Percentiles rank a stretch among this genome's conserved stretches.
Conservation (phyloP, 2,113 vertebrate species). For the Melanotaenia duboulayi region DNA sequence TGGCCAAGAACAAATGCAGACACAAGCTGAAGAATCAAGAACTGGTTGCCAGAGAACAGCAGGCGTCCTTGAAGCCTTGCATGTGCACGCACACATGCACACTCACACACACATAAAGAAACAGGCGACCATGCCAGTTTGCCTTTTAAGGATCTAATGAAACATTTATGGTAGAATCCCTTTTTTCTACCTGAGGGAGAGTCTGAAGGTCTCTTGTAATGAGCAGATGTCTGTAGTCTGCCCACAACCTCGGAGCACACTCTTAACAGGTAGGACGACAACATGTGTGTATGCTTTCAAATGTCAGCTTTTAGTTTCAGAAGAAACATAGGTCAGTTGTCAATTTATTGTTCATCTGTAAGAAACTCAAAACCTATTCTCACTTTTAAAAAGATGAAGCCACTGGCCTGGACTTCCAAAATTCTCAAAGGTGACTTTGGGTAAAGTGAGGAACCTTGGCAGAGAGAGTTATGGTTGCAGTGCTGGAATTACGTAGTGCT, state of each 20-base stretch:
- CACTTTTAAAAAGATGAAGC: constrained; percentile 22
- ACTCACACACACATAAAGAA: neutral
- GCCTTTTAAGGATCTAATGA: constrained; percentile 75
- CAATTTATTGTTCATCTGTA: constrained; percentile 24
- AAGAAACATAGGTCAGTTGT: constrained; percentile 40
- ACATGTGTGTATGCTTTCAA: constrained; percentile 11
- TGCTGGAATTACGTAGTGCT: constrained; percentile 37
- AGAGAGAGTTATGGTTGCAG: constrained; percentile 53
- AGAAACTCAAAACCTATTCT: constrained; percentile 4
- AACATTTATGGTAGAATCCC: constrained; percentile 77
- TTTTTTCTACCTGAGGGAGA: constrained; percentile 51
- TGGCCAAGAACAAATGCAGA: constrained; percentile 73
- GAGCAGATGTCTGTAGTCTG: constrained; percentile 74
- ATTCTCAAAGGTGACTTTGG: constrained; percentile 66
- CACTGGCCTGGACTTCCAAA: constrained; percentile 14
- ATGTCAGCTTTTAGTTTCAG: constrained; percentile 17
- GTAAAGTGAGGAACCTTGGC: constrained; percentile 35
- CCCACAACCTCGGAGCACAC: constrained; percentile 47
- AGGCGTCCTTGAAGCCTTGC: constrained; percentile 73
- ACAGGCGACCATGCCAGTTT: constrained; percentile 52
- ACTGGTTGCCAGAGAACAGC: constrained; percentile 67
- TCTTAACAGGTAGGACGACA: constrained; percentile 51
- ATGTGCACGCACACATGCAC: neutral
- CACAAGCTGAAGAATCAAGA: constrained; percentile 54
- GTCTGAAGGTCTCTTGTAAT: constrained; percentile 77